Base-by-base conservation (phyloP, 2,888 invertebrate genomes). In the Panopea generosa region DNA sequence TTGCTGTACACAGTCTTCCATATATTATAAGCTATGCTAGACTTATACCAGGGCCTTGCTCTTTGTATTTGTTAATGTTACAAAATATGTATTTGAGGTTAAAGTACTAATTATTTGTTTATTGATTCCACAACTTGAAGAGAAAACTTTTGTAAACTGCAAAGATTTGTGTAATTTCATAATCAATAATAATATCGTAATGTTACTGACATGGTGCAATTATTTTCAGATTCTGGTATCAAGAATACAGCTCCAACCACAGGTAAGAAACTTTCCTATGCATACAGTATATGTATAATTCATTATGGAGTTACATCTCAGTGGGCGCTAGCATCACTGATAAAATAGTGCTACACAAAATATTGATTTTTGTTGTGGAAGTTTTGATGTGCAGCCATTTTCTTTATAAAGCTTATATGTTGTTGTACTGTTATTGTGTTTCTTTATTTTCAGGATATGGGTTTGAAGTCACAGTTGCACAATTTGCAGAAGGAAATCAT, bases 401-500 rank as follows among this genome's bases (percentile, higher is more conserved):
- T 43, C 50, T 63, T 16, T 53, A 22, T 29, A 53, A 47, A 47
- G 60, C 60, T 60, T 27, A 49, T 78, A n/a, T n/a, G 76, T 60
- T 11, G 11, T 11, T 33, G 11, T 33, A 33, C 71, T 57, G 38
- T 67, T 18, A 18, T 18, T 56, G 49, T 83, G 67, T 43, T 49
- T 82, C 75, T 52, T 70, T n/a, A n/a, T 52, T 87, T 86, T 20
- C 83, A 90, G 90, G 89, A 90, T 79, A 78, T 72, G 59, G 82
- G 77, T 22, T 59, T 89, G 43, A 86, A 85, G 74, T 84, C 81
- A 60, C 85, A 88, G 66, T 84, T 90, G 11, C 86, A 86, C 62
- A 86, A 88, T 49, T 72, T 90, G 18, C 91, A 91, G 62, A 86
- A 84, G 66, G 89, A 91, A 66, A 91, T 91, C 27, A 88, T 86